Conservation (phyloP, 2,888 invertebrate genomes). For the Alloplasta piceator region DNA sequence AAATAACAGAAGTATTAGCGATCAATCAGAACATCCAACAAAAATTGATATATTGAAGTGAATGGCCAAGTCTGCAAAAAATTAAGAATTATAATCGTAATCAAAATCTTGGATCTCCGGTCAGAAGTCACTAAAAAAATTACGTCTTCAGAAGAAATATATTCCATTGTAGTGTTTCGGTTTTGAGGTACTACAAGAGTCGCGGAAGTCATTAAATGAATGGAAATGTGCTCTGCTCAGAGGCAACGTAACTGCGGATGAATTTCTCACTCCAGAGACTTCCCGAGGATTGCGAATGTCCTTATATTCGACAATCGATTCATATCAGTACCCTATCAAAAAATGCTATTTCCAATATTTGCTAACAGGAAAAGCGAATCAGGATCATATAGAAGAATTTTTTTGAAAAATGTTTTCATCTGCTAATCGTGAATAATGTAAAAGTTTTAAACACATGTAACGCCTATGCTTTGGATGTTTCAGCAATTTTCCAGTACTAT, state of each 20-base stretch:
- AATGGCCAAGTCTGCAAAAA: too few species aligned
- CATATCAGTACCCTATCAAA: conserved; percentile 57
- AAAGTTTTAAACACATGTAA: too few species aligned
- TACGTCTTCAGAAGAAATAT: too few species aligned
- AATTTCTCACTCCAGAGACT: too few species aligned
- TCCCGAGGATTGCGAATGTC: conserved; percentile 66
- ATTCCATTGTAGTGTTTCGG: too few species aligned
- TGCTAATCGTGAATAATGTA: neutral
- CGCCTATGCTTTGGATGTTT: neutral
- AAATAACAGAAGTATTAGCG: too few species aligned
- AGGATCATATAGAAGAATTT: conserved; percentile 68
- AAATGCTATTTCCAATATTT: conserved; percentile 62
- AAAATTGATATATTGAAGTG: too few species aligned
- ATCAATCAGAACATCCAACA: too few species aligned
- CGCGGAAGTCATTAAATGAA: conserved; percentile 41
- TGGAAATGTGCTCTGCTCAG: conserved; percentile 41
- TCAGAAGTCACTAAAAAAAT: too few species aligned
- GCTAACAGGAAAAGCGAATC: conserved; percentile 66
- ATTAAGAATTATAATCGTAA: too few species aligned
- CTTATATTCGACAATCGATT: conserved; percentile 64
- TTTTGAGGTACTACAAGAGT: conserved; percentile 52
- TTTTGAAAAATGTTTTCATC: conserved; percentile 18
- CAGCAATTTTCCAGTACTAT: conserved; percentile 47
- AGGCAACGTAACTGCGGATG: conserved; percentile 12
- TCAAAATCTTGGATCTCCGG: too few species aligned